Base-by-base conservation (phyloP, 2,888 invertebrate genomes). In the Drosophila vallismaia region DNA sequence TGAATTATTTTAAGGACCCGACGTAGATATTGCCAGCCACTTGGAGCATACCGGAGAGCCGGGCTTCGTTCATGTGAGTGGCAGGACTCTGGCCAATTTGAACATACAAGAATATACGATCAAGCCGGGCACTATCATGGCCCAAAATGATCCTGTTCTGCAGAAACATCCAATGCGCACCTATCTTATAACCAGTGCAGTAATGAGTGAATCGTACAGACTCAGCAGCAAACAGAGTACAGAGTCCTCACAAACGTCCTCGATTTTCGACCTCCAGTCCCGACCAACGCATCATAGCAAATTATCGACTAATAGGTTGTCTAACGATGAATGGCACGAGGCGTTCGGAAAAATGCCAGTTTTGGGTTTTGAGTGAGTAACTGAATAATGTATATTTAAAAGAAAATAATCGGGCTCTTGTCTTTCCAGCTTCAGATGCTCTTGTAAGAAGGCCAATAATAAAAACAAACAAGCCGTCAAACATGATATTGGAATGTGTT, bases 31-130 rank as follows among this genome's bases (percentile, higher is more conserved):
- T 82, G 98, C 99, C 0, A 98, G 97, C 91, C 95, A 95, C 89
- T 96, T 99, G 96, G 99, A 99, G 90, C 95, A 97, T 31, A 95
- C 96, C 0, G 99, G 99, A 3, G 24, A 94, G 79, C 94, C 98
- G 0, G 98, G 97, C 95, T 95, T 95, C 90, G 96, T 97, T 0
- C 97, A 98, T 90, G 94, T 97, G 9, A 97, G 97, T 0, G 94
- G 95, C 78, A 94, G 95, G 90, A 97, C 96, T n/a, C 7, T 63
- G 40, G 14, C 19, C 12, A 8, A 6, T 10, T 5, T 0, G 92
- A 95, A 66, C 93, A 95, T 56, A 93, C 58, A 91, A 97, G 38
- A 93, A 94, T 50, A 92, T 92, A 8, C 9, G 40, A 94, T 94
- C 88, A 94, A 6, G 93, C 73, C 92, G 93, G 86, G 93, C 93